Conservation (phyloP, 2,888 invertebrate species). For the Carpatolechia fugitivella region DNA sequence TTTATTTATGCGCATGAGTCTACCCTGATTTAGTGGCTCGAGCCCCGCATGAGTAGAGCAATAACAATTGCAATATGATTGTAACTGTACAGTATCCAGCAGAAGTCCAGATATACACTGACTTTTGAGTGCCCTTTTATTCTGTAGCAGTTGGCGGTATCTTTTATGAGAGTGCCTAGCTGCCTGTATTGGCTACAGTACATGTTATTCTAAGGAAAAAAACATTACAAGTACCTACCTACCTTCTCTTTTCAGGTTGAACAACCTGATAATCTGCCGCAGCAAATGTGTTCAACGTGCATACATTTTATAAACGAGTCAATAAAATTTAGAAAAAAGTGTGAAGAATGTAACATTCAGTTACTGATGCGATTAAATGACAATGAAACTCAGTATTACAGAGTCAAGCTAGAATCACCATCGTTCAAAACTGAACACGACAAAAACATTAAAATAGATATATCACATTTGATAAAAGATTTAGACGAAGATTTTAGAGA, state of each 20-base stretch:
- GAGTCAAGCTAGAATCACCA: slow-evolving; percentile 35
- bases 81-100: too few species aligned
- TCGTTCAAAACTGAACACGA: slow-evolving; percentile 22
- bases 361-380: slow-evolving; percentile 26
- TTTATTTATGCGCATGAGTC: too few species aligned
- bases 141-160: too few species aligned
- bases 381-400: slow-evolving; percentile 13
- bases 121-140: too few species aligned
- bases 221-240: too few species aligned
- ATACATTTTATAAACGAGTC: slow-evolving; percentile 36
- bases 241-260: slow-evolving; percentile 33
- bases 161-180: too few species aligned
- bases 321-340: slow-evolving; percentile 37
- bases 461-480: slow-evolving; percentile 34
- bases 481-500: slow-evolving; percentile 39
- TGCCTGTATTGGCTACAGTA: too few species aligned
- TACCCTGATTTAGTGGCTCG: too few species aligned
- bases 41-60: too few species aligned
- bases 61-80: too few species aligned
- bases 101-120: too few species aligned
- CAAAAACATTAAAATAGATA: slow-evolving; percentile 33
- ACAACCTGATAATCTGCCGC: slow-evolving; percentile 37
- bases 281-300: slow-evolving; percentile 37
- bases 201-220: too few species aligned
- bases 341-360: slow-evolving; percentile 30